Base-by-base conservation (phyloP, 2,888 invertebrate species). In the Perizoma affinitatum region DNA sequence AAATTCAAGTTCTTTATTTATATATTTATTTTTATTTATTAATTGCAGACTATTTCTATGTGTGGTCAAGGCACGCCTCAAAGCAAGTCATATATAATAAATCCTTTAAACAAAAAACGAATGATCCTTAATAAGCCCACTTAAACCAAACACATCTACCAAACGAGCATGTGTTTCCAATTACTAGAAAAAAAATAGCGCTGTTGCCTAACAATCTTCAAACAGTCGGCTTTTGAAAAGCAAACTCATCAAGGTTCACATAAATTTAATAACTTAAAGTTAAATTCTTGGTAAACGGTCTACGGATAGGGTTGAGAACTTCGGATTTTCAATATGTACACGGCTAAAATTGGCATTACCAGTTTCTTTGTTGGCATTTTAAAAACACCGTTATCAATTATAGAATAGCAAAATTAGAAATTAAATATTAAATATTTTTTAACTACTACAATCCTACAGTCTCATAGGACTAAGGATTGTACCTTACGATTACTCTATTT, bases 241-340 rank as follows among this genome's bases (percentile, higher is more conserved):
- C 58, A 65, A 67, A 63, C 66, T 58, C 58, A 62, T 63, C 62
- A 63, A 46, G 9, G 41, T 57, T 43, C 48, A 50, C 60, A 63
- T 74, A 73, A 76, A 73, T 61, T 69, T 71, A 73, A 73, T 76
- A 78, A 78, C 77, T 77, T 79, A 80, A 79, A 75, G 73, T 76
- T 65, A 80, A 73, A 80, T 83, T 83, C 82, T 66, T 71, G 73
- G 69, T 74, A 78, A 82, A 78, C 75, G 76, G 73, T 71, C 70
- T 58, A 58, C 61, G 56, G 56, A 64, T 70, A 72, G 51, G 44
- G 36, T 6, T 44, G 42, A 9, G 4, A n/a, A 4, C 1, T 52
- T 11, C 50, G 56, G 10, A 38, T 49, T 48, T 48, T 22, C 6
- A 38, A 22, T 7, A 38, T 38, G 5, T 38, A 38, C 4, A 1